A percentile compares a stretch with the other conserved stretches of the same genome.
Conservation (phyloP, 2,113 vertebrate genomes). For the Xenotilapia flavipinnis region DNA sequence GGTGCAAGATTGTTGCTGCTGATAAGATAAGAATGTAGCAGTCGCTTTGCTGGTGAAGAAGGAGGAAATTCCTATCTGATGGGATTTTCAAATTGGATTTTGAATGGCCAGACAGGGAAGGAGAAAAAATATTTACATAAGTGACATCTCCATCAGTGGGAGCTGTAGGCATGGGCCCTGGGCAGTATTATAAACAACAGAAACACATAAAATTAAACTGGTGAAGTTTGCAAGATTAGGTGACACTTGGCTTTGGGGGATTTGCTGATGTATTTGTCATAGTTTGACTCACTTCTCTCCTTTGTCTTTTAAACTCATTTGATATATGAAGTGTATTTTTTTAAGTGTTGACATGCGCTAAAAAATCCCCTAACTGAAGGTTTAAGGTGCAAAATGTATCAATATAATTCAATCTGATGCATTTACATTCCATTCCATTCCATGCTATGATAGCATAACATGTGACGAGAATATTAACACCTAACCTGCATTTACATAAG, state of each 20-base stretch:
- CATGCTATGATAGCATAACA: not conserved
- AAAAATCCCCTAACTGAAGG: not conserved
- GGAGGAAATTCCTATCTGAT: slow-evolving; percentile 76
- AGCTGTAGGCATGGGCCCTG: slow-evolving; percentile 13
- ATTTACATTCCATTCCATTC: not conserved
- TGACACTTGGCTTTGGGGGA: not conserved
- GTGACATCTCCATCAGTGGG: slow-evolving; percentile 52
- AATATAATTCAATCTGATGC: not conserved
- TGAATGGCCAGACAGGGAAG: slow-evolving; percentile 54
- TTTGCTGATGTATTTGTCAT: not conserved
- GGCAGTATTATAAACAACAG: slow-evolving; percentile 45
- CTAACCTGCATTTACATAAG: not conserved
- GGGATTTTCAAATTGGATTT: slow-evolving; percentile 65
- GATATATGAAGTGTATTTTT: not conserved
- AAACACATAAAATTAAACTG: not conserved
- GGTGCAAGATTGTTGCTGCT: slow-evolving; percentile 65
- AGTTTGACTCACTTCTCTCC: not conserved
- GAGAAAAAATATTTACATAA: slow-evolving; percentile 48
- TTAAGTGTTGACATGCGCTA: not conserved
- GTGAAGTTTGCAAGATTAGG: not conserved
- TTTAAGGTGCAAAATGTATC: not conserved
- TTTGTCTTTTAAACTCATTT: not conserved
- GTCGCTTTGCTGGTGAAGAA: slow-evolving; percentile 57
- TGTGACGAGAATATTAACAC: not conserved
- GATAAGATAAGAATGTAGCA: slow-evolving; percentile 75